Conservation (phyloP, 2,888 invertebrate species). For the Pyrrhosoma nymphula region DNA sequence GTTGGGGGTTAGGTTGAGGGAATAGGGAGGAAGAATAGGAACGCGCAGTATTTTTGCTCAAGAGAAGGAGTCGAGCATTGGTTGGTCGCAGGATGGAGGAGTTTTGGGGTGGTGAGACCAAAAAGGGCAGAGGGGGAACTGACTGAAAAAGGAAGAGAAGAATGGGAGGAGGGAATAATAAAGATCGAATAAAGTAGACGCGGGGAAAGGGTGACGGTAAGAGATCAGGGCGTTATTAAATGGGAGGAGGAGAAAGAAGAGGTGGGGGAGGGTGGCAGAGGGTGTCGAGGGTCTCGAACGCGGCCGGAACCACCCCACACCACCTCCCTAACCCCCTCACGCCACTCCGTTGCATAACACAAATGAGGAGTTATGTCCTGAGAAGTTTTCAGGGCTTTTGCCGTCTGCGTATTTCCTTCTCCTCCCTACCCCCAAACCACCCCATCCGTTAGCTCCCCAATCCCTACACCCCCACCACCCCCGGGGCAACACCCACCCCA, state of each 20-base stretch:
- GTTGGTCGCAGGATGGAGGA: no score
- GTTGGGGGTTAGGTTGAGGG: no score
- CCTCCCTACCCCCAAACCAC: neutral
- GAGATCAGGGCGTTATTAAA: neutral
- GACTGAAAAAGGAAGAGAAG: neutral
- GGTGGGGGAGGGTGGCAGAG: no score
- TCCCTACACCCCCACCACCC: neutral
- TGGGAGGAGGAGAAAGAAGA: neutral
- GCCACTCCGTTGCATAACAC: conserved; percentile 3
- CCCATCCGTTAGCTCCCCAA: no score
- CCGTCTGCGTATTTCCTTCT: conserved; percentile 1
- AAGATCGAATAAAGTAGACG: neutral
- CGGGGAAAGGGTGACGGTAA: neutral
- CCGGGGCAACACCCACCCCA: neutral
- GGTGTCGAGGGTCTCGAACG: neutral
- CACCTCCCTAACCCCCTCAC: neutral
- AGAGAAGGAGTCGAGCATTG: neutral
- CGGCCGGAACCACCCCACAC: neutral
- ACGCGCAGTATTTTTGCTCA: neutral
- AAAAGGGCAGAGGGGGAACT: no score
- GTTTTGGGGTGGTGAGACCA: no score
- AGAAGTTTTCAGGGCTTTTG: conserved; percentile 14
- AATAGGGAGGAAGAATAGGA: neutral
- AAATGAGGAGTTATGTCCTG: conserved; percentile 53
- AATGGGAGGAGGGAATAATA: neutral